Evolutionary conservation across 1,140 invertebrate genomes (phyloP).

Genomic region (Acromyrmex charruanus): DNA sequence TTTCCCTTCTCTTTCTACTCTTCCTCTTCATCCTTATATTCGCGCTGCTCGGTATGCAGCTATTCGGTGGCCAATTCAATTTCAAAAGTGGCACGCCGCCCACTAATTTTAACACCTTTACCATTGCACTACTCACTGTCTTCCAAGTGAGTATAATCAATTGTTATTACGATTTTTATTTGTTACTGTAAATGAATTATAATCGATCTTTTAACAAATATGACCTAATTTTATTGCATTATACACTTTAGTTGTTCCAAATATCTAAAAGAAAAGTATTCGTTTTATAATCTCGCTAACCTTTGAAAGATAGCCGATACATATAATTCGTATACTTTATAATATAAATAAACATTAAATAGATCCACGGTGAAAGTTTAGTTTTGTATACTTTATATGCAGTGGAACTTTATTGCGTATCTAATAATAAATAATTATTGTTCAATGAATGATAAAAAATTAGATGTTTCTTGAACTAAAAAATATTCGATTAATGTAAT

Average conservation of each 20-base stretch:
- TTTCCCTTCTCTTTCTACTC: slow-evolving; percentile 99
- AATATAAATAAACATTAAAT: neutral
- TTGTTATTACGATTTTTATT: neutral
- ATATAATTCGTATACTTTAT: slow-evolving; percentile 18
- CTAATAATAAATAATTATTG: neutral
- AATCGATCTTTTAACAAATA: neutral
- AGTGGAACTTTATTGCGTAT: neutral
- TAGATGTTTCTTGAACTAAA: neutral
- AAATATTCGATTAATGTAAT: neutral
- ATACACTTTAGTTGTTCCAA: neutral
- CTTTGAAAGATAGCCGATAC: neutral
- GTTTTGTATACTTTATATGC: neutral
- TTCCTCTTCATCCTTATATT: slow-evolving; percentile 99
- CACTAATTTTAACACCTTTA: slow-evolving; percentile 99
- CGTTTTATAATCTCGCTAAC: neutral
- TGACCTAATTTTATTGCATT: neutral
- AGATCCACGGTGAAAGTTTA: neutral
- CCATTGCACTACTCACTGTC: slow-evolving; percentile 99
- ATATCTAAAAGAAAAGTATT: neutral
- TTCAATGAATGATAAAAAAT: neutral
- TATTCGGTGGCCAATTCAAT: slow-evolving; percentile 99
- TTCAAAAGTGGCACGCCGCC: slow-evolving; percentile 97
- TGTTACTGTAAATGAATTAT: neutral
- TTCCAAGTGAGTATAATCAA: slow-evolving; percentile 94
- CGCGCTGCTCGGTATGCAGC: slow-evolving; percentile 99